These are phyloP conservation scores for Vespertilio murinus DNA, from an alignment of 2,797 vertebrate genomes.

Conservation along the genomic window DNA sequence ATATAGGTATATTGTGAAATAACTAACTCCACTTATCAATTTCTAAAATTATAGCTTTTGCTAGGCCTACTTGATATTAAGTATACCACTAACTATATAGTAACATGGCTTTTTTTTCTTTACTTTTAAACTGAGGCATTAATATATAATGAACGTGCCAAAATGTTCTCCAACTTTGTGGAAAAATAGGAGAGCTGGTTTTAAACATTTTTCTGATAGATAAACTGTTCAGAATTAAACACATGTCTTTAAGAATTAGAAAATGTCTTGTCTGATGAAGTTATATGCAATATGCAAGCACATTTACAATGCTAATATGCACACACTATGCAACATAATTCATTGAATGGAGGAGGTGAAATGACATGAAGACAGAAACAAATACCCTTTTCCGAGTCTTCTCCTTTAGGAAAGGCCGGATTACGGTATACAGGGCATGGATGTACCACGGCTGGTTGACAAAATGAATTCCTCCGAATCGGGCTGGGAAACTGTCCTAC, in stretches of 20 bases:
- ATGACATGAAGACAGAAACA: conserved; percentile 26
- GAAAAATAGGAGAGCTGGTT: not conserved
- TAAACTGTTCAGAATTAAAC: not conserved
- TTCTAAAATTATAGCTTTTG: not conserved
- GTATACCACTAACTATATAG: not conserved
- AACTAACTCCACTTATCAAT: not conserved
- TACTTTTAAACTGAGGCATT: not conserved
- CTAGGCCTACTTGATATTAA: not conserved
- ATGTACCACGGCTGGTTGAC: conserved; percentile 99
- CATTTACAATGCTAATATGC: not conserved
- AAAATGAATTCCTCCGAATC: conserved; percentile 99
- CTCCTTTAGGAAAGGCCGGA: conserved; percentile 97
- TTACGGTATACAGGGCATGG: conserved; percentile 98
- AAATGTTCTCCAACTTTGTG: not conserved
- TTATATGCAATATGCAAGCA: not conserved
- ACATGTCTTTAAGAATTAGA: not conserved
- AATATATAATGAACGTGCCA: not conserved
- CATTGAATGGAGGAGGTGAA: not conserved
- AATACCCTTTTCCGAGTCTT: conserved; percentile 98
- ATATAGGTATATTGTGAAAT: not conserved
- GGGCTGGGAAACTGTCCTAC: conserved; percentile 97
- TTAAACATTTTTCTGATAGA: conserved; percentile 7
- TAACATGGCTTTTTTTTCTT: not conserved
- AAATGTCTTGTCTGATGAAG: not conserved
- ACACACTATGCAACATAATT: not conserved